Base-by-base conservation (phyloP, 2,797 vertebrate genomes). In the Odontamblyopus lacepedii region DNA sequence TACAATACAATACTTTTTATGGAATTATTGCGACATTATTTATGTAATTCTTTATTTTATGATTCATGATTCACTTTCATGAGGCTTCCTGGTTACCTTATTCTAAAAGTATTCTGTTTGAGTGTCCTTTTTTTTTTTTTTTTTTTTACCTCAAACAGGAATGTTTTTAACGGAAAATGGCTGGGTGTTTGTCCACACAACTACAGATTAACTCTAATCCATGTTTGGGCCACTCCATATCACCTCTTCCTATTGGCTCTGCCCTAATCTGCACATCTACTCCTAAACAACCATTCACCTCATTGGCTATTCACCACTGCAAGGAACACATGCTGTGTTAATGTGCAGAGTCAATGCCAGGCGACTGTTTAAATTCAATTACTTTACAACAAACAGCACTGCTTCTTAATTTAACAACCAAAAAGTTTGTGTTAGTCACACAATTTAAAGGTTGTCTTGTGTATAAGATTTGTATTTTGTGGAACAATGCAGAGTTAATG, bases 201-300 rank as follows among this genome's bases (percentile, higher is more conserved):
- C 80, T 73, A 27, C 80, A 87, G 84, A 94, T 94, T 93, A 93
- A 27, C 71, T 72, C 83, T 94, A 93, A 93, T 94, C 92, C 88
- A 61, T 87, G 76, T 89, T 84, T 84, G 89, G 81, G 82, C 76
- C 26, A 30, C 69, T 11, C 72, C 79, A 63, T 85, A 86, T 87
- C 16, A 71, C 62, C 26, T 55, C 50, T 72, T 78, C 67, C 76
- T 53, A 89, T 92, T 92, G 86, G 89, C 74, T 88, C 69, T 3
- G 32, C 8, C 71, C 67, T 91, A 91, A 93, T 91, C 91, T 90
- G 61, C 23, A 67, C 59, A 57, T 72, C n/a, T 72, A 79, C 72
- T 67, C 35, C 55, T 32, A 71, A 80, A 63, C 73, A 81, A 81
- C 19, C 23, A 26, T 69, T 18, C 26, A 0, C 83, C 67, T 82